A percentile compares a stretch with the other conserved stretches of the same genome.
These are phyloP conservation scores for Scaptomyza polygonia DNA, from an alignment of 2,888 invertebrate genomes.

Conservation along the genomic window DNA sequence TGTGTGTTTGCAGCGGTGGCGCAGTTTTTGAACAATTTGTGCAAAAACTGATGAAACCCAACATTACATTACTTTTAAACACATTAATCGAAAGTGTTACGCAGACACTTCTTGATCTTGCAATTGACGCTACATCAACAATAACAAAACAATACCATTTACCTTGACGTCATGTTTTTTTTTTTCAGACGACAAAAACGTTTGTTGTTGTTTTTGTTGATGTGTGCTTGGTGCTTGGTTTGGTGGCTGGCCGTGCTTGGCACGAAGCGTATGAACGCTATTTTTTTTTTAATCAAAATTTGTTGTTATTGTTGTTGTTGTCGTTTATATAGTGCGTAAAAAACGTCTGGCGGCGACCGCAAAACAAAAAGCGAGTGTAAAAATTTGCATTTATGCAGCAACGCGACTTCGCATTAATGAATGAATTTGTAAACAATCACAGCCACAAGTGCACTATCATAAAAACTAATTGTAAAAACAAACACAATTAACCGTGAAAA, in stretches of 20 bases:
- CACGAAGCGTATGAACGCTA: constrained; percentile 64
- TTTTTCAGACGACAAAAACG: constrained; percentile 62
- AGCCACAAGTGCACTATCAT: constrained; percentile 27
- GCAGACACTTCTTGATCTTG: constrained; percentile 61
- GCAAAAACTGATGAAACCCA: constrained; percentile 57
- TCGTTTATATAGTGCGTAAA: constrained; percentile 65
- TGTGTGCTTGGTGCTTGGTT: constrained; percentile 20
- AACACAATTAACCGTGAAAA: constrained; percentile 59
- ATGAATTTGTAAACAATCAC: constrained; percentile 59
- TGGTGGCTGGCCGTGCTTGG: constrained; percentile 74
- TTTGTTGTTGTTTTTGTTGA: constrained; percentile 46
- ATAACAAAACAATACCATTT: constrained; percentile 52
- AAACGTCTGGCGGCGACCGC: constrained; percentile 38
- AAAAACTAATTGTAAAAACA: constrained; percentile 64
- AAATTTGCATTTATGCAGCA: constrained; percentile 73
- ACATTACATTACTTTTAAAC: constrained; percentile 43
- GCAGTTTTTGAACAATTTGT: constrained; percentile 44
- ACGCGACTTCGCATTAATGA: constrained; percentile 57
- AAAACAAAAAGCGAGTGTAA: constrained; percentile 49
- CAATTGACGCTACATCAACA: constrained; percentile 54
- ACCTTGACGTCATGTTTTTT: constrained; percentile 79
- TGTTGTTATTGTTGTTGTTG: constrained; percentile 22
- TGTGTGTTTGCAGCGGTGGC: constrained; percentile 28
- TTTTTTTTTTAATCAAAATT: constrained; percentile 59
- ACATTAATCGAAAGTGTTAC: constrained; percentile 66